Conservation (phyloP, 2,113 vertebrate species). For the Misgurnus anguillicaudatus region DNA sequence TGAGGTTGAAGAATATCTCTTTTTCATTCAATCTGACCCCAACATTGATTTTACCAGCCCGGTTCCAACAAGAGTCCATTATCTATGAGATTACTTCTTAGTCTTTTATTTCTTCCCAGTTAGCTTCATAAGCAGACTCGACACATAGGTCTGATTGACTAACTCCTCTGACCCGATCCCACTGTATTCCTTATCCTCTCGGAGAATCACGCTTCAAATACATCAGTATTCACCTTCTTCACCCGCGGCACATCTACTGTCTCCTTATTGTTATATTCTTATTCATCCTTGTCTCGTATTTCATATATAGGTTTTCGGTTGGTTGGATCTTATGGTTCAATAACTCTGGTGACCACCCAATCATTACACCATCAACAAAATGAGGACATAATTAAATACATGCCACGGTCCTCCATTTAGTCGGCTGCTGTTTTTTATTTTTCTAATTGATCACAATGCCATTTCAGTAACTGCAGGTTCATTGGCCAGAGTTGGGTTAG, state of each 20-base stretch:
- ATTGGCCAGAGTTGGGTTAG: constrained; percentile 55
- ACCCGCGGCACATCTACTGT: constrained; percentile 38
- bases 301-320: constrained; percentile 12
- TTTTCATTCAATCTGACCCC: constrained; percentile 39
- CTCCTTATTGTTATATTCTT: constrained; percentile 3
- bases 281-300: neutral
- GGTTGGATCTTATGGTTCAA: constrained; percentile 48
- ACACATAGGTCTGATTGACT: constrained; percentile 59
- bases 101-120: constrained; percentile 60
- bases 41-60: constrained; percentile 60
- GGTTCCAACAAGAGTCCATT: constrained; percentile 65
- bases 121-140: constrained; percentile 49
- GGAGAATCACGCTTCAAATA: constrained; percentile 49
- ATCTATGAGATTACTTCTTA: constrained; percentile 68
- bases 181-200: constrained; percentile 13
- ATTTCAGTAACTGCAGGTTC: constrained; percentile 62
- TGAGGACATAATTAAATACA: constrained; percentile 57
- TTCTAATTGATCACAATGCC: constrained; percentile 61
- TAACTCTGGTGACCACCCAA: constrained; percentile 42
- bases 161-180: constrained; percentile 42
- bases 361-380: constrained; percentile 52
- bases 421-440: constrained; percentile 52
- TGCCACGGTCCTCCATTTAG: constrained; percentile 15
- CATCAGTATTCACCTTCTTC: neutral
- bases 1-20: constrained; percentile 51